Base-by-base conservation (phyloP, 2,113 vertebrate genomes). In the Vicugna pacos region DNA sequence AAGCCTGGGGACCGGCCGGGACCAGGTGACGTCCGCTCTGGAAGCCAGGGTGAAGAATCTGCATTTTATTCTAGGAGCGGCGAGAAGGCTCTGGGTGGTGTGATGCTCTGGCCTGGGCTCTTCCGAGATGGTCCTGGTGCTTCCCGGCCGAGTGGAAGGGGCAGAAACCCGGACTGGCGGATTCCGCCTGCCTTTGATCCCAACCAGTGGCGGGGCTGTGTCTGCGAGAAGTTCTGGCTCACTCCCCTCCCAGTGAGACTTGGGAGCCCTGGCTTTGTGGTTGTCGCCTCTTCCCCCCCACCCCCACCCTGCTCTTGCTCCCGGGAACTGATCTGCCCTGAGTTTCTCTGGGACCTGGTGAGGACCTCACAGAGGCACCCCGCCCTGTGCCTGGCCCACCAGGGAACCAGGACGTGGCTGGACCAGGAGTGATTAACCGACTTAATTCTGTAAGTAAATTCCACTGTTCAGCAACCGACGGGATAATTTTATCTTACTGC, bases 371-470 rank as follows among this genome's bases (percentile, higher is more conserved):
- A 26, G 38, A 75, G 42, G 19, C 0, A 5, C 20, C 50, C 7
- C 48, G 20, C 77, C 13, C 60, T 4, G 42, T 14, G 13, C 72
- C 19, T 5, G 11, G 52, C 14, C 16, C 2, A 1, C 46, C 2
- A 16, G 56, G 15, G 48, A 89, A 24, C 62, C 6, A 5, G 62
- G 42, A 54, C 1, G 0, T 0, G 28, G 46, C 54, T 5, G 11
- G 58, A 30, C 26, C 3, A 0, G 42, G 22, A 72, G 20, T 0
- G 14, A 48, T 3, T 24, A 38, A 48, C 48, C 75, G 19, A 48
- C 82, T 79, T 82, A 72, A 91, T 83, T 84, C 82, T 22, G 12
- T 48, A 65, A 92, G 91, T 85, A 92, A 90, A 96, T 70, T 46
- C 75, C 56, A 95, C 80, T 42, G 86, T 80, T 94, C 65, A 19